These are phyloP conservation scores for Tetranychus piercei DNA, from an alignment of 2,888 invertebrate genomes.

Conservation along the genomic window DNA sequence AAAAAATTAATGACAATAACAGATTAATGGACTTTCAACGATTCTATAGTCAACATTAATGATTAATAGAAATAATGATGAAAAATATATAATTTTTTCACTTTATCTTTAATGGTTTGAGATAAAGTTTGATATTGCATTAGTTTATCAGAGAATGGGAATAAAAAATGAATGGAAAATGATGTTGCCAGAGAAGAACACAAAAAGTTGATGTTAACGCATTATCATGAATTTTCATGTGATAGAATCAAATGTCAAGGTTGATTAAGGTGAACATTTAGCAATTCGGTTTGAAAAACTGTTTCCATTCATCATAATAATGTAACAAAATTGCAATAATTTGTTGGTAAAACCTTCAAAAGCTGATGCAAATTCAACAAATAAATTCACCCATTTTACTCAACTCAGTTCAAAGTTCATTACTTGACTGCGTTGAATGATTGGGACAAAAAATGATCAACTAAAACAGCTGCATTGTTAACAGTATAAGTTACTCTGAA, in stretches of 20 bases:
- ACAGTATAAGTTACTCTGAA: too few species aligned
- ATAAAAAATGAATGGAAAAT: neutral
- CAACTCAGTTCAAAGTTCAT: too few species aligned
- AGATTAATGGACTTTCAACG: slow-evolving; percentile 1
- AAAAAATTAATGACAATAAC: neutral
- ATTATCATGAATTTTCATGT: too few species aligned
- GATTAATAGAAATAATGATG: neutral
- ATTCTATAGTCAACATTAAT: neutral
- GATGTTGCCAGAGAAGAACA: neutral
- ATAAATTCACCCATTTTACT: too few species aligned
- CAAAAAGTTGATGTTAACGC: too few species aligned
- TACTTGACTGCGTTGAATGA: too few species aligned
- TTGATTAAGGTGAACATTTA: neutral
- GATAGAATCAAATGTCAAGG: neutral
- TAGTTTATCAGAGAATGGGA: neutral
- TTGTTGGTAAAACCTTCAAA: too few species aligned
- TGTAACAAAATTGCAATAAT: too few species aligned
- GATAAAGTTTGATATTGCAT: neutral
- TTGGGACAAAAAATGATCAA: too few species aligned
- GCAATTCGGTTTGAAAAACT: neutral
- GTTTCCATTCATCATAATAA: too few species aligned
- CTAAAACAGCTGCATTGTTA: too few species aligned
- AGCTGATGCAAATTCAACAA: too few species aligned
- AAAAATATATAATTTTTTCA: neutral
- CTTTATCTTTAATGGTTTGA: neutral